A percentile compares a stretch with the other conserved stretches of the same genome.
These are phyloP conservation scores for Tetramorium simillimum DNA, from an alignment of 1,140 invertebrate species.

Conservation along the genomic window DNA sequence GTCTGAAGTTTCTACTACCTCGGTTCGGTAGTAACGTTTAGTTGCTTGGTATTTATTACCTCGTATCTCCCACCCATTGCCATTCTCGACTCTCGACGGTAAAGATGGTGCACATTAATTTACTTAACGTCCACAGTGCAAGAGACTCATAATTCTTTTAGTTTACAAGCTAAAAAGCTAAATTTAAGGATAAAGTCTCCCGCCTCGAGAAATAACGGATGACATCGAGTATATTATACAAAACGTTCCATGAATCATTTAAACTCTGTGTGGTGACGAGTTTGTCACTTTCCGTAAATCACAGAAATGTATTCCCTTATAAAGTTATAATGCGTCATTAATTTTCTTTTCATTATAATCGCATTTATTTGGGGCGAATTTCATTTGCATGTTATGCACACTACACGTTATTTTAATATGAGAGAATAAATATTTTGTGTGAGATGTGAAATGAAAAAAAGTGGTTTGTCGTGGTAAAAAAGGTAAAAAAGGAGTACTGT, in stretches of 20 bases:
- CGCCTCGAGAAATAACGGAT: constrained; percentile 2
- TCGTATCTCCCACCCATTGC: neutral
- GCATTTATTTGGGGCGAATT: neutral
- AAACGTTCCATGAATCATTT: constrained; percentile 7
- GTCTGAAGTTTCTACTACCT: constrained; percentile 25
- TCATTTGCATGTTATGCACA: neutral
- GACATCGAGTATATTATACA: constrained; percentile 35
- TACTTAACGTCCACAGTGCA: constrained; percentile 20
- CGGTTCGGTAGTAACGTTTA: constrained; percentile 33
- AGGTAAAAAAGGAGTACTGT: no score
- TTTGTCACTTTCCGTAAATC: constrained; percentile 36
- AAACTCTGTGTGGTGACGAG: neutral
- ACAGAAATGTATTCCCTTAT: neutral
- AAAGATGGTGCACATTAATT: constrained; percentile 50
- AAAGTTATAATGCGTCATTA: constrained; percentile 4
- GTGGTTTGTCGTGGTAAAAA: neutral
- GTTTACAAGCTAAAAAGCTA: constrained; percentile 13
- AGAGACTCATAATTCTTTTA: constrained; percentile 34
- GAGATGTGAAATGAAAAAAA: constrained; percentile 12
- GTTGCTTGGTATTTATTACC: constrained; percentile 38
- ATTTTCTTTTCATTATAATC: neutral
- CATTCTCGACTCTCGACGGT: constrained; percentile 29
- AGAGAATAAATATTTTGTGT: neutral
- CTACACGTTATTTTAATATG: neutral
- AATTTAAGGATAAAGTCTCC: constrained; percentile 29